Evolutionary conservation across 1,140 invertebrate species (phyloP).

Genomic region (Mamestra configurata): DNA sequence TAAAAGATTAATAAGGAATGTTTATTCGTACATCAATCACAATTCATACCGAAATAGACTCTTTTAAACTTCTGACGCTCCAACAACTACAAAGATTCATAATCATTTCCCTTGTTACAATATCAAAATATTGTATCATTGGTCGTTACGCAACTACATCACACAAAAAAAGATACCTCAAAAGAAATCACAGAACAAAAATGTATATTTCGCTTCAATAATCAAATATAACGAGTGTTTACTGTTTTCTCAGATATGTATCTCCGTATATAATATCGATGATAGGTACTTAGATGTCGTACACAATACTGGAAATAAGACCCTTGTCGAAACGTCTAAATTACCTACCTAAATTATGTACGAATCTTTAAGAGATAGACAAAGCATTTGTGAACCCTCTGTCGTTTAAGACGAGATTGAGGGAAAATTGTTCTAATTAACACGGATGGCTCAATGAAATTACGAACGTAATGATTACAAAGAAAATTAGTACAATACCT

Average conservation of each 20-base stretch:
- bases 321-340: constrained; percentile 26
- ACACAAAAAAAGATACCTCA: constrained; percentile 16
- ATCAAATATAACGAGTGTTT: constrained; percentile 58
- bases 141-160: constrained; percentile 37
- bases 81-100: constrained; percentile 14
- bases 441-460: constrained; percentile 42
- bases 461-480: constrained; percentile 43
- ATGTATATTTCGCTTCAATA: constrained; percentile 56
- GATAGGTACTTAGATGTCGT: constrained; percentile 26
- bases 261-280: constrained; percentile 35
- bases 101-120: constrained; percentile 13
- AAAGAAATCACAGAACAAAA: constrained; percentile 50
- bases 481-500: constrained; percentile 47
- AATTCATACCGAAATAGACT: constrained; percentile 10
- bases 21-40: constrained; percentile 9
- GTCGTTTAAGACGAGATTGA: constrained; percentile 43
- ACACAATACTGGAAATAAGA: constrained; percentile 29
- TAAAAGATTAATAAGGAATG: neutral
- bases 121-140: constrained; percentile 46
- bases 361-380: constrained; percentile 30
- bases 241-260: constrained; percentile 49
- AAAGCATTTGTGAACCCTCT: constrained; percentile 43
- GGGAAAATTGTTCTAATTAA: constrained; percentile 48
- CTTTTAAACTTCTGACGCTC: constrained; percentile 19
- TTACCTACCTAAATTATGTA: constrained; percentile 43